Conservation (phyloP, 2,797 vertebrate species). For the Macropus fuliginosus region DNA sequence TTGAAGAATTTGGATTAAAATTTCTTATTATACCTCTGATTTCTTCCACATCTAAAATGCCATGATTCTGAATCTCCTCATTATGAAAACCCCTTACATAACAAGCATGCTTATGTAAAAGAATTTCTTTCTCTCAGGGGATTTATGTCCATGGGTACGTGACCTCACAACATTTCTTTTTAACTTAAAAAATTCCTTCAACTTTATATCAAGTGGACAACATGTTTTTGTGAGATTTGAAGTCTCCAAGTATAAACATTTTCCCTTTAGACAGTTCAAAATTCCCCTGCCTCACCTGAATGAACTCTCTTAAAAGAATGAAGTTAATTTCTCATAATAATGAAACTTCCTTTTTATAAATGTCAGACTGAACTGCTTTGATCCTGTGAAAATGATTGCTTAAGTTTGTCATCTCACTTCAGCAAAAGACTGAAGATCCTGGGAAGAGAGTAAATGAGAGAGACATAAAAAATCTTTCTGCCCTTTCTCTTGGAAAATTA, state of each 20-base stretch:
- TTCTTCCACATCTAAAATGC: not conserved
- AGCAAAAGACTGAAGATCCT: not conserved
- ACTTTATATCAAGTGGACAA: not conserved
- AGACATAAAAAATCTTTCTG: not conserved
- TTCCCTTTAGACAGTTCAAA: not conserved
- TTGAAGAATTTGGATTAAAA: not conserved
- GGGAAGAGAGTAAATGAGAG: not conserved
- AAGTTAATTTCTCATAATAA: not conserved
- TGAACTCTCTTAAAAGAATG: not conserved
- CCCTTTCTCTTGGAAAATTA: not conserved
- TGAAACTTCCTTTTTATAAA: not conserved
- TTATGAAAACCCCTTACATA: not conserved
- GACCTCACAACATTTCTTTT: not conserved
- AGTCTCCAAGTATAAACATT: not conserved
- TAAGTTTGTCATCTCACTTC: not conserved
- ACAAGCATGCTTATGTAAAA: not conserved
- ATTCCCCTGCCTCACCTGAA: no score
- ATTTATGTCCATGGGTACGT: not conserved
- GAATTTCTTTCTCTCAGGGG: not conserved
- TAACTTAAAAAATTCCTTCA: not conserved
- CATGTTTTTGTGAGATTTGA: not conserved
- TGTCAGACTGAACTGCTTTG: not conserved
- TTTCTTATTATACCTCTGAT: not conserved
- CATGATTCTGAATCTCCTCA: not conserved
- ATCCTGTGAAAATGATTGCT: not conserved